Conservation (phyloP, 1,140 invertebrate species). For the Pseudomyrmex flavicornis region DNA sequence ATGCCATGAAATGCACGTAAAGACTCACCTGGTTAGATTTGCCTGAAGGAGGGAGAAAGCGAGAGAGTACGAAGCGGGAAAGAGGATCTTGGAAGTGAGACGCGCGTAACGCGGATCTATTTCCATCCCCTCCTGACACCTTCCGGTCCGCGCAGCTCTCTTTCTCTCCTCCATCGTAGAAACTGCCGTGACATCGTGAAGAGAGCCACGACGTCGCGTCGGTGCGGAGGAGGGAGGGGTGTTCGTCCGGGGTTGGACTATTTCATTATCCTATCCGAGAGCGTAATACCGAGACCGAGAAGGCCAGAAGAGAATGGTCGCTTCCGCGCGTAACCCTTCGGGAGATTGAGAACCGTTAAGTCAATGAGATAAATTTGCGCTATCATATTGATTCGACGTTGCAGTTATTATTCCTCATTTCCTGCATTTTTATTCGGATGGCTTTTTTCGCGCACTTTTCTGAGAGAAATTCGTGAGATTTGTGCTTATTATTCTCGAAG, state of each 20-base stretch:
- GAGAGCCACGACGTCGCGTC: constrained; percentile 40
- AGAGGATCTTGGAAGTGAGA: not conserved
- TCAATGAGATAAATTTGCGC: constrained; percentile 79
- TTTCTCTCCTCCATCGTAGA: not conserved
- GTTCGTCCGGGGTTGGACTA: constrained; percentile 65
- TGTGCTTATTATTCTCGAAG: no score
- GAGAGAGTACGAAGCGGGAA: not conserved
- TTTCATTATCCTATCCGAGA: constrained; percentile 74
- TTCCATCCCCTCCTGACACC: not conserved
- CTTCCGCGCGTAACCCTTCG: constrained; percentile 52
- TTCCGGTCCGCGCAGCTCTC: constrained; percentile 11
- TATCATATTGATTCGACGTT: constrained; percentile 76
- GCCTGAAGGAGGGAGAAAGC: not conserved
- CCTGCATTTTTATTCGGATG: not conserved
- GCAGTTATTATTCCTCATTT: constrained; percentile 15
- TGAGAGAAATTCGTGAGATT: no score
- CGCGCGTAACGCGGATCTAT: constrained; percentile 2
- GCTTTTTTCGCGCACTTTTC: not conserved
- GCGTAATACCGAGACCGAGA: constrained; percentile 13
- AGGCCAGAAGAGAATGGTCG: not conserved
- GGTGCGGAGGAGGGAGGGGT: constrained; percentile 23
- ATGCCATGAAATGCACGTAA: constrained; percentile 62
- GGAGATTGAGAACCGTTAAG: constrained; percentile 75
- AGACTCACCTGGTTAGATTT: constrained; percentile 49
- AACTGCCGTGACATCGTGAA: constrained; percentile 34